phyloP scores from a whole-genome alignment of 2,113 vertebrate species.

The Myodes glareolus region DNA sequence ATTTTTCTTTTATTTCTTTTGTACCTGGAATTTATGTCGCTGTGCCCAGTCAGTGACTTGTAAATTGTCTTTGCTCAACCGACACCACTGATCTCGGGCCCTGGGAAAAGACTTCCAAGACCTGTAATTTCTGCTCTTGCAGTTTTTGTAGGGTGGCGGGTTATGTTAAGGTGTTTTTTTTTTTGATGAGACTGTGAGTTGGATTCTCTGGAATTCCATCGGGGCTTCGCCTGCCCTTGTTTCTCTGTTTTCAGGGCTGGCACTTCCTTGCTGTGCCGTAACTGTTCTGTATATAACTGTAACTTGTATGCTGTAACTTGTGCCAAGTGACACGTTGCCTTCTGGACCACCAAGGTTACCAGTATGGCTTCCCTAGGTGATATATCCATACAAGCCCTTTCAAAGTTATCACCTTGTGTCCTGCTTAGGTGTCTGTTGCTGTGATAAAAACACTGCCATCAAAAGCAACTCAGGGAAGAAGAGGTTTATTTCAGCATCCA shows the following conservation, averaged over 20 bases:
- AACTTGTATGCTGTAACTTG: neutral
- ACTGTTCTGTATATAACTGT: neutral
- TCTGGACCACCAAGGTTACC: neutral
- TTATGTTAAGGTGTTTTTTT: neutral
- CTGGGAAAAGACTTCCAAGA: conserved; percentile 4
- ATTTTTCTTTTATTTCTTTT: conserved; percentile 66
- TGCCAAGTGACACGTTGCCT: neutral
- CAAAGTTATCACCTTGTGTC: neutral
- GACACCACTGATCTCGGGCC: neutral
- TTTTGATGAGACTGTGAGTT: neutral
- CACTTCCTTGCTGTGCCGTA: neutral
- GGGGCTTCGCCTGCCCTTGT: neutral
- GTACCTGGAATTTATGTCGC: conserved; percentile 62
- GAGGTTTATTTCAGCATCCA: neutral
- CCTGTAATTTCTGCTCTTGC: neutral
- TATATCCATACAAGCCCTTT: neutral
- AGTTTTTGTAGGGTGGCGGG: neutral
- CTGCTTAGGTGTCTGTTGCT: neutral
- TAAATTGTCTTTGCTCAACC: conserved; percentile 25
- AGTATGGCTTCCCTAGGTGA: neutral
- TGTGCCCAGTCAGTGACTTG: conserved; percentile 34
- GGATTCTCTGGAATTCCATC: neutral
- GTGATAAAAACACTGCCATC: neutral
- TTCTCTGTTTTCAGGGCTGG: neutral
- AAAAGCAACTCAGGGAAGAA: neutral